Evolutionary conservation across 2,113 vertebrate species (phyloP), one percentile per base, ranked within the genome.

Genomic region (Platysternon megacephalum): DNA sequence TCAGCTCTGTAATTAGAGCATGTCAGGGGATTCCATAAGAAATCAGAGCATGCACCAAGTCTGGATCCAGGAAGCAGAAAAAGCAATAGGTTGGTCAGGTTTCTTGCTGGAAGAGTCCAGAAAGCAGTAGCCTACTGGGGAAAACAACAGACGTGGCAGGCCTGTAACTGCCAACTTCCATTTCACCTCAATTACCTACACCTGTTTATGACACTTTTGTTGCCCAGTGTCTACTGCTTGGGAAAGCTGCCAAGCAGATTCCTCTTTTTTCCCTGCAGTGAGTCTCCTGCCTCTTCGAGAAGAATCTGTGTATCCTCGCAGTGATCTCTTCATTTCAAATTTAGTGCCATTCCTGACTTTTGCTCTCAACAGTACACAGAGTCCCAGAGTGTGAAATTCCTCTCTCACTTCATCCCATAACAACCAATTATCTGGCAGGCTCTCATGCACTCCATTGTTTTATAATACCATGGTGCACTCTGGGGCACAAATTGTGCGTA

Each of bases 361-460:
- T 29, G 22, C 46, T 78, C 46, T 21, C 48, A 21, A 49, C 28
- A 11, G 44, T 68, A 35, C 68, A 61, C 16, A 17, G 32, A 85
- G 53, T 56, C 21, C 22, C 29, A 49, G 53, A 0, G 0, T 0
- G 0, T 17, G 11, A 81, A 89, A 85, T 58, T 84, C 32, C 13
- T 42, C 3, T 22, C 72, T 46, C 5, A 7, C 51, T 49, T 80
- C 24, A 58, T 8, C 6, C 12, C 42, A 65, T 53, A 13, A 44
- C 88, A 88, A 85, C 11, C n/a, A 72, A 11, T 88, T 35, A 49
- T 35, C 22, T 55, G 44, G 32, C 52, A 83, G n/a, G 80, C 46
- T 7, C 8, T 8, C 6, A 6, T 32, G 2, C 55, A 14, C 78
- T 52, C 80, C 42, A 0, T 32, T 84, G 49, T 11, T 2, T 46